phyloP scores from a whole-genome alignment of 2,113 vertebrate species.

The Jaculus jaculus region DNA sequence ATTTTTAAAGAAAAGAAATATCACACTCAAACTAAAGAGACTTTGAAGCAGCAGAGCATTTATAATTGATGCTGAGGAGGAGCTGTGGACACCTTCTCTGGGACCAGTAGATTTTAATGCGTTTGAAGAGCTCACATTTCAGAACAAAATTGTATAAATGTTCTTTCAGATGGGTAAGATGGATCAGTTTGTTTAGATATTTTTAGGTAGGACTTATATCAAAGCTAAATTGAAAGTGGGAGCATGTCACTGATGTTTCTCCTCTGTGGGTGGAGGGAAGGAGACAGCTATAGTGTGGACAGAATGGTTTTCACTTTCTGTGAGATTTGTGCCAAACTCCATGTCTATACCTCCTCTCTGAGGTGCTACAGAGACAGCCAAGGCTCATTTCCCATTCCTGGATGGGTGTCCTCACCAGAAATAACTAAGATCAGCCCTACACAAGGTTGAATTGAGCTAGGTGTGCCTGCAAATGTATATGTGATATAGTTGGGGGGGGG shows the following conservation, averaged over 20 bases:
- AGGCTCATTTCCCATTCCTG: background rate
- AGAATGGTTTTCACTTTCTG: background rate
- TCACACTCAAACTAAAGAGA: conserved; percentile 44
- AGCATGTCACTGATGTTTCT: background rate
- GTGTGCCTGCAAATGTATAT: background rate
- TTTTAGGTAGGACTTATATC: conserved; percentile 58
- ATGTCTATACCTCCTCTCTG: accelerated
- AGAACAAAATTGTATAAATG: conserved; percentile 27
- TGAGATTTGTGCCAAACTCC: background rate
- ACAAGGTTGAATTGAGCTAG: background rate
- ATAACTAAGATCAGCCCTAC: background rate
- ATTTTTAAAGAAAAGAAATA: conserved; percentile 73
- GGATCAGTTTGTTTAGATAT: conserved; percentile 57
- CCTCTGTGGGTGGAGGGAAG: background rate
- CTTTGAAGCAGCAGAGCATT: conserved; percentile 55
- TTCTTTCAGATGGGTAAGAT: conserved; percentile 54
- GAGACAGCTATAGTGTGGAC: background rate
- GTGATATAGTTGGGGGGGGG: background rate
- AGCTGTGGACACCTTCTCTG: background rate
- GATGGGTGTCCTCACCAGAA: background rate
- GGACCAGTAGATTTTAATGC: conserved; percentile 54
- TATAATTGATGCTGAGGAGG: conserved; percentile 59
- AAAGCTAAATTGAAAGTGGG: conserved; percentile 4
- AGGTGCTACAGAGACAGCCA: background rate
- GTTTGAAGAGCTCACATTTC: conserved; percentile 62